Conservation (phyloP, 2,113 vertebrate genomes). For the Misgurnus mizolepis region DNA sequence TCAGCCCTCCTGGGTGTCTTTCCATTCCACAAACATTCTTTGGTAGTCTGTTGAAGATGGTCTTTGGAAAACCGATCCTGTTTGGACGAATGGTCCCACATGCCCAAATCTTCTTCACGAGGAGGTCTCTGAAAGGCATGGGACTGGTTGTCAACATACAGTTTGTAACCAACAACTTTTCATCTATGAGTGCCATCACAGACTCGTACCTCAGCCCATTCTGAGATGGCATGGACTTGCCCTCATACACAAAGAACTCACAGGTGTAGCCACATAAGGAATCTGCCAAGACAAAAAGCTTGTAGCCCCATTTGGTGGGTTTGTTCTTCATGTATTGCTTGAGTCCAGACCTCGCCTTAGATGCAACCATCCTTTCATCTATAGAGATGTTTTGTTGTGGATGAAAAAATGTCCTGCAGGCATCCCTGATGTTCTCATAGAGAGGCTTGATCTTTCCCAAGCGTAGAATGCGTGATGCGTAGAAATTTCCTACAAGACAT, state of each 20-base stretch:
- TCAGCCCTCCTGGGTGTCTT: neutral
- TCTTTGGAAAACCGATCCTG: neutral
- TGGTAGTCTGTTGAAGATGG: neutral
- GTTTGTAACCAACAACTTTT: too few species aligned
- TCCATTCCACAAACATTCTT: conserved; percentile 1
- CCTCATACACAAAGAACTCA: neutral
- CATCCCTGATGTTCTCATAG: neutral
- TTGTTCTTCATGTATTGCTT: neutral
- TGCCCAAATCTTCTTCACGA: too few species aligned
- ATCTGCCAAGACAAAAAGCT: neutral
- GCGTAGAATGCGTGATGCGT: neutral
- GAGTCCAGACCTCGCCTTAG: too few species aligned
- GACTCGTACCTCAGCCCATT: neutral
- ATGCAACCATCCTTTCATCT: neutral
- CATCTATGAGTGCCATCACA: neutral
- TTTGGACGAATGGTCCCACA: too few species aligned
- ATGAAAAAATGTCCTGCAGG: conserved; percentile 13
- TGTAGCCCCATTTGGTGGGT: neutral
- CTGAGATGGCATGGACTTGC: neutral
- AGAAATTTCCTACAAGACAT: neutral
- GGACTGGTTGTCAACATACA: neutral
- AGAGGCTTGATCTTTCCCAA: conserved; percentile 22
- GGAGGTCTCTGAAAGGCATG: too few species aligned
- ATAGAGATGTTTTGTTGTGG: neutral
- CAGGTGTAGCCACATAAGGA: neutral